Evolutionary conservation across 1,140 invertebrate genomes (phyloP), one percentile per base, ranked within the genome.

Genomic region (Hermatobates lingyangjiaoensis): DNA sequence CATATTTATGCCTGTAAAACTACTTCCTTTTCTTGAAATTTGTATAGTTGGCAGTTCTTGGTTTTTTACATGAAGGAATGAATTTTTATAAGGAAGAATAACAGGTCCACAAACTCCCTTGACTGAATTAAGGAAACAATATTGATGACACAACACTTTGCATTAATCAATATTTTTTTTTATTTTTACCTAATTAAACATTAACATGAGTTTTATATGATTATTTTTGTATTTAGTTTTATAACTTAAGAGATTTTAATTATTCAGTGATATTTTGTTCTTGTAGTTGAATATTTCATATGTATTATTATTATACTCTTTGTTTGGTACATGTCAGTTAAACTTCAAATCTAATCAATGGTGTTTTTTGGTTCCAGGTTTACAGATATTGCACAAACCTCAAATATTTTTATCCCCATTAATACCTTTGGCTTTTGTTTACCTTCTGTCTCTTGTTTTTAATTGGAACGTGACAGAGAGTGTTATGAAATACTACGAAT

Each of bases 361-460:
- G 52, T 46, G 53, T 48, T 50, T 58, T 61, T 53, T 53, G 55
- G 57, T 74, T 78, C 57, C 72, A 91, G 88, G 87, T 66, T 74
- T 98, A 57, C 86, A 91, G 45, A 87, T 90, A 65, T 68, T 97
- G 39, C 80, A 87, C 58, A 88, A 86, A 59, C 91, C 90, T 0
- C 75, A 92, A 61, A 68, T 85, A 30, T 81, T 98, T 63, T 72
- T 98, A 50, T 81, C 87, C 58, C 85, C 89, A 24, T 65, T 97
- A 28, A 85, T 90, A 10, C 66, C 82, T 47, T 68, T 91, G 27
- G 66, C 86, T 50, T 58, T 97, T 1, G 64, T 83, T 10, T 97
- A 89, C 66, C 65, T 96, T 34, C 68, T 87, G 12, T 84, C 86
- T 15, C 63, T 95, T 40, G 66, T 73, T 34, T 68, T 73, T 28